Base-by-base conservation (phyloP, 2,797 vertebrate species). In the Threskiornis aethiopicus region DNA sequence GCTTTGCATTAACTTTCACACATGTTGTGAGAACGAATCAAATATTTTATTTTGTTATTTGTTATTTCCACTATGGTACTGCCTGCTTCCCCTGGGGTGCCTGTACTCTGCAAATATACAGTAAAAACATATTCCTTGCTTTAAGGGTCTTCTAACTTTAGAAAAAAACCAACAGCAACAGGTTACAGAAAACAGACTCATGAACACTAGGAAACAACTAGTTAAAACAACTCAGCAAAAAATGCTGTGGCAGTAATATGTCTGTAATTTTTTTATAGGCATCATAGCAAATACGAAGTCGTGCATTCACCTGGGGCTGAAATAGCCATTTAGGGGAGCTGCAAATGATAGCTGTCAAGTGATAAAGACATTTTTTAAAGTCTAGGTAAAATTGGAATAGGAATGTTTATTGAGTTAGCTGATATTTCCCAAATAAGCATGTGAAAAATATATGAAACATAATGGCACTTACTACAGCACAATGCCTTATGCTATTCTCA, bases 41-140 rank as follows among this genome's bases (percentile, higher is more conserved):
- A 13, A 8, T 33, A 37, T 35, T 91, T 61, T 33, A 16, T 69
- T 82, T 62, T 65, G 17, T 33, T 42, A 3, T 22, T 81, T 84
- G 14, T 52, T 88, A 35, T 78, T 71, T 89, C 52, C 31, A 37
- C 19, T 64, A 20, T 62, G 54, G 16, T 69, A 25, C 49, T 58
- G 5, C 18, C 49, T 65, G 35, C 16, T 39, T 70, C 24, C 28
- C 57, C 0, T 0, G 10, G 2, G 47, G 29, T 66, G 20, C 35
- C 57, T 46, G 5, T 35, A 35, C 21, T 31, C 18, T 49, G 17
- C 26, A 91, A 83, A 69, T 26, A 22, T 6, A 46, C 5, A 42
- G 12, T 37, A 67, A 85, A 87, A 84, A 73, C 19, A 28, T 16
- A 47, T 41, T 61, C 9, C 20, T 72, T 87, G 35, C 20, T 35